A percentile compares a stretch with the other conserved stretches of the same genome.
phyloP scores from a whole-genome alignment of 30 jellyfish, hydroid and myxozoan species.

The Chrysaora quinquecirrha region DNA sequence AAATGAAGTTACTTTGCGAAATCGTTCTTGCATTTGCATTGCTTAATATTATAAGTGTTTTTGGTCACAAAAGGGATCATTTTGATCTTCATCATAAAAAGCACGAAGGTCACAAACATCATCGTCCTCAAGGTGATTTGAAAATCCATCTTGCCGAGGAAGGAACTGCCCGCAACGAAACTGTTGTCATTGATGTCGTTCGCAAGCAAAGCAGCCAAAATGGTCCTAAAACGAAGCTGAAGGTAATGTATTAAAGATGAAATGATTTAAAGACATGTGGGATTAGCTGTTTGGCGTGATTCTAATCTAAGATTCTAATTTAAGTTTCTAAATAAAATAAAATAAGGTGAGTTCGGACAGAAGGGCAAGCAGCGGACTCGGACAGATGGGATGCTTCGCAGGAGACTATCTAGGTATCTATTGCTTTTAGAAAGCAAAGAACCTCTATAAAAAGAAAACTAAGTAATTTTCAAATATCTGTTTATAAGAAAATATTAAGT shows the following conservation, averaged over 20 bases:
- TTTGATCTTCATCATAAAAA: conserved; percentile 29
- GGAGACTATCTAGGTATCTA: too few relatives aligned
- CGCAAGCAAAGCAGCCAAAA: not conserved
- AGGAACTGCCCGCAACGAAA: conserved; percentile 56
- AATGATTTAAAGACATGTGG: not conserved
- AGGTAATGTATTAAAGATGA: conserved; percentile 19
- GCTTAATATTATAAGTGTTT: not conserved
- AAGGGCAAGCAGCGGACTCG: too few relatives aligned
- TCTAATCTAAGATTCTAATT: not conserved
- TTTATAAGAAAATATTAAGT: too few relatives aligned
- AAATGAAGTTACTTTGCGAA: not conserved
- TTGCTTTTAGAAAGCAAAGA: too few relatives aligned
- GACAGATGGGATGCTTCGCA: too few relatives aligned
- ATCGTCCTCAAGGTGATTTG: conserved; percentile 17
- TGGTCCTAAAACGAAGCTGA: conserved; percentile 20
- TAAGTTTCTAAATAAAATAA: too few relatives aligned
- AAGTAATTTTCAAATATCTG: too few relatives aligned
- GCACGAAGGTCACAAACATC: not conserved
- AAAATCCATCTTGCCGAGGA: conserved; percentile 20
- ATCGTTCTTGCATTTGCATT: not conserved
- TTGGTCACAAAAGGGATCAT: not conserved
- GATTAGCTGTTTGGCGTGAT: not conserved
- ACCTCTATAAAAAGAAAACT: too few relatives aligned
- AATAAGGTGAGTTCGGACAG: too few relatives aligned
- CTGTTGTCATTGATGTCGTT: conserved; percentile 50